A percentile compares a stretch with the other conserved stretches of the same genome.
Evolutionary conservation across 35 echinoderm and acorn worm species (phyloP).

Genomic region (Apostichopus parvimensis): DNA sequence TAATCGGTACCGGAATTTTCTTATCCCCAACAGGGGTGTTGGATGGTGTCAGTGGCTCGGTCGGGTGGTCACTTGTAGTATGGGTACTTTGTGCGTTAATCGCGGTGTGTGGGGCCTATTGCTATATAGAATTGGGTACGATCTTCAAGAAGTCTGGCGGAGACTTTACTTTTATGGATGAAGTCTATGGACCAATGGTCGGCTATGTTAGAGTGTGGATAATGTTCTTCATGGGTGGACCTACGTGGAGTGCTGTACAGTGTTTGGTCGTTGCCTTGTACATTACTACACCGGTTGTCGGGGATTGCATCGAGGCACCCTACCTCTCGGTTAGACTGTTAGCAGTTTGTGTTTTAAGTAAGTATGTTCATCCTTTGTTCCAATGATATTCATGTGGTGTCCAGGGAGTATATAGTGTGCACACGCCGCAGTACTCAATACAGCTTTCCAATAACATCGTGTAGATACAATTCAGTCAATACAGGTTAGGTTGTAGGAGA

Average conservation of each 20-base stretch:
- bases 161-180: slow-evolving; percentile 74
- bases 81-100: slow-evolving; percentile 71
- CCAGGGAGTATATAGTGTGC: too few species aligned
- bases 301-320: slow-evolving; percentile 35
- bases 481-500: too few species aligned
- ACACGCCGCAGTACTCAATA: too few species aligned
- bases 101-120: slow-evolving; percentile 57
- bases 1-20: slow-evolving; percentile 88
- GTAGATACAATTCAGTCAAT: too few species aligned
- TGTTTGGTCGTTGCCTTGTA: slow-evolving; percentile 59
- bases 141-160: slow-evolving; percentile 79
- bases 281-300: slow-evolving; percentile 58
- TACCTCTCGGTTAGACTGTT: slow-evolving; percentile 27
- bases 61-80: slow-evolving; percentile 70
- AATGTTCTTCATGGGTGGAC: slow-evolving; percentile 58
- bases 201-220: slow-evolving; percentile 75
- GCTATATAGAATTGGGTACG: slow-evolving; percentile 71
- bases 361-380: not conserved
- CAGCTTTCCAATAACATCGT: too few species aligned
- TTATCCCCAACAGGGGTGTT: slow-evolving; percentile 76
- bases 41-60: slow-evolving; percentile 57
- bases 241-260: slow-evolving; percentile 46
- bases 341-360: slow-evolving; percentile 40
- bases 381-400: too few species aligned
- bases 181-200: slow-evolving; percentile 57